Conservation (phyloP, 2,888 invertebrate species). For the Oligia latruncula region DNA sequence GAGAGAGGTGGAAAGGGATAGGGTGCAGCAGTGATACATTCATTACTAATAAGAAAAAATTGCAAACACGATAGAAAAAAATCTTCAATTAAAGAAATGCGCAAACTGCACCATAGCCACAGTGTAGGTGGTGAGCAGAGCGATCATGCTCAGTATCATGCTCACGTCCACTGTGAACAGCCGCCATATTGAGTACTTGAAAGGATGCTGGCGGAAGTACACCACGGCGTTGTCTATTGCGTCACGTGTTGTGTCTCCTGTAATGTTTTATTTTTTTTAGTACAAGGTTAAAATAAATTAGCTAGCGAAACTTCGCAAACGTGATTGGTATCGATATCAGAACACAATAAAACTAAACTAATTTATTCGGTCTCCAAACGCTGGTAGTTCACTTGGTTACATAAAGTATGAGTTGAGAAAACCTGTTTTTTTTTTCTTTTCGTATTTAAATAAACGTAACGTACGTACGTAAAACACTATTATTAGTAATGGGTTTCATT, state of each 20-base stretch:
- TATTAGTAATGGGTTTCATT: no score
- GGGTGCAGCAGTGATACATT: no score
- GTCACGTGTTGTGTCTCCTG: neutral
- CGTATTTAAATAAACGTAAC: no score
- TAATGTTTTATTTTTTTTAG: neutral
- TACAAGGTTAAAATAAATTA: neutral
- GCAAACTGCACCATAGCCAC: conserved; percentile 35
- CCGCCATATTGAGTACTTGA: conserved; percentile 41
- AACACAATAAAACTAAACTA: no score
- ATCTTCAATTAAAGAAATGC: conserved; percentile 22
- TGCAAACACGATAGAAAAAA: neutral
- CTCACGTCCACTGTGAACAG: conserved; percentile 20
- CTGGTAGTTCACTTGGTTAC: no score
- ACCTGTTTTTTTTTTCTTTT: no score
- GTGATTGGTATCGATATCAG: no score
- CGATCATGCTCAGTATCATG: conserved; percentile 16
- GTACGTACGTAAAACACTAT: no score
- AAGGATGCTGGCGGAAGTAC: conserved; percentile 20
- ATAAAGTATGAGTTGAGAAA: no score
- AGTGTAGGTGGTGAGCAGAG: conserved; percentile 8
- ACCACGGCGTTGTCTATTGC: conserved; percentile 2
- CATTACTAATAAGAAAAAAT: neutral
- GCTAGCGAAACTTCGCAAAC: no score
- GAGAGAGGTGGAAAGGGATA: neutral
- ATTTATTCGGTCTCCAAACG: no score